Conservation (phyloP, 2,113 vertebrate genomes). For the Ophiodon elongatus region DNA sequence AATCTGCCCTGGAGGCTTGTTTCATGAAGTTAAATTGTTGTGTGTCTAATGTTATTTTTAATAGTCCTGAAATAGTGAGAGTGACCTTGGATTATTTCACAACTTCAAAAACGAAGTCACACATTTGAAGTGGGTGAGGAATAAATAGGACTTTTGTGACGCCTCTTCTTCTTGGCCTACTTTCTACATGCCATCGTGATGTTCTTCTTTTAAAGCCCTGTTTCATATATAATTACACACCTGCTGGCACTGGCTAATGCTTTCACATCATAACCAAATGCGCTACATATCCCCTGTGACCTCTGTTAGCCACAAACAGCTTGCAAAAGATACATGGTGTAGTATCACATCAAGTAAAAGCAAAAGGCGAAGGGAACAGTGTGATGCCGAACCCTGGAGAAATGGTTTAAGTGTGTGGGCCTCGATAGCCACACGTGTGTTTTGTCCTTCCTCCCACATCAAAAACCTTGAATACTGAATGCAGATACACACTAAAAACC, state of each 20-base stretch:
- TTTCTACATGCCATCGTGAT: slow-evolving; percentile 59
- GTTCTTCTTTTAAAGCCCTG: slow-evolving; percentile 57
- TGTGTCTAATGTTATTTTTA: slow-evolving; percentile 69
- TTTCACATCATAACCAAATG: slow-evolving; percentile 66
- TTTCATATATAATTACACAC: slow-evolving; percentile 82
- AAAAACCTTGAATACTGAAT: slow-evolving; percentile 52
- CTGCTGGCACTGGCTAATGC: slow-evolving; percentile 73
- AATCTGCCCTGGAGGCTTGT: neutral
- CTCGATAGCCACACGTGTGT: slow-evolving; percentile 25
- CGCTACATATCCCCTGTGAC: slow-evolving; percentile 70
- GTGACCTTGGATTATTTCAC: slow-evolving; percentile 67
- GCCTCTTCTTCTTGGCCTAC: slow-evolving; percentile 66
- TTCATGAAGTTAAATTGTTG: slow-evolving; percentile 32
- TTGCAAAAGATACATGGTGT: slow-evolving; percentile 71
- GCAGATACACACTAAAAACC: slow-evolving; percentile 1
- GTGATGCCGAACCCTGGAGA: slow-evolving; percentile 45
- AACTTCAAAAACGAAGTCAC: slow-evolving; percentile 69
- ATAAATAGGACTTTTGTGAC: slow-evolving; percentile 78
- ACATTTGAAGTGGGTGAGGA: slow-evolving; percentile 67
- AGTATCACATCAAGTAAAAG: slow-evolving; percentile 50
- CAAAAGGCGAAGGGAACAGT: slow-evolving; percentile 27
- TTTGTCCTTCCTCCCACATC: slow-evolving; percentile 45
- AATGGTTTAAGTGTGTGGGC: slow-evolving; percentile 37
- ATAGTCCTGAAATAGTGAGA: slow-evolving; percentile 68
- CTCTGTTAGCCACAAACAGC: slow-evolving; percentile 71